Conservation (phyloP, 1,140 invertebrate genomes). For the Drosophila hydei region DNA sequence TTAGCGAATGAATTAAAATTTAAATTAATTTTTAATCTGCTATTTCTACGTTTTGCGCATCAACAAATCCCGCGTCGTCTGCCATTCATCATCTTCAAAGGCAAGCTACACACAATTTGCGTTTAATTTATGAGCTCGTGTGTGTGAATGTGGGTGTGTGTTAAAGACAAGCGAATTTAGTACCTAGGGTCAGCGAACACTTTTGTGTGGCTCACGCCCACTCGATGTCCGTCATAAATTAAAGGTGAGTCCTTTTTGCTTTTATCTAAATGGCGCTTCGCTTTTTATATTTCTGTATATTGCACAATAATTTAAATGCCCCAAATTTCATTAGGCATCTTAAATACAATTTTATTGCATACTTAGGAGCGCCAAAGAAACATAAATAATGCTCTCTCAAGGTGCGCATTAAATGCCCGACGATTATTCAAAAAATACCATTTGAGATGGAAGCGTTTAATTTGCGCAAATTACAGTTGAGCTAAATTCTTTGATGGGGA, state of each 20-base stretch:
- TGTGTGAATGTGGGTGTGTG: slow-evolving; percentile 2
- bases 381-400: slow-evolving; percentile 19
- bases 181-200: slow-evolving; percentile 25
- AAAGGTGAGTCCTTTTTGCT: slow-evolving; percentile 46
- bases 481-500: neutral
- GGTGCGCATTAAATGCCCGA: slow-evolving; percentile 29
- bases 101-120: slow-evolving; percentile 58
- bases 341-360: slow-evolving; percentile 72
- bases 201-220: slow-evolving; percentile 20
- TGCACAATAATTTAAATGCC: slow-evolving; percentile 71
- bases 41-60: slow-evolving; percentile 15
- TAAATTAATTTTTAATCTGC: slow-evolving; percentile 77
- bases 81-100: slow-evolving; percentile 73
- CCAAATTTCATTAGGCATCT: slow-evolving; percentile 66
- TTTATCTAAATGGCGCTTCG: slow-evolving; percentile 63
- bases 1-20: slow-evolving; percentile 66
- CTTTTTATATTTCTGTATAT: slow-evolving; percentile 29
- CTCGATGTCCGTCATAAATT: slow-evolving; percentile 62
- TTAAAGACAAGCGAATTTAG: slow-evolving; percentile 35
- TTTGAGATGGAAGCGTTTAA: slow-evolving; percentile 25
- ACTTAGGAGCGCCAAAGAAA: slow-evolving; percentile 41
- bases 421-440: slow-evolving; percentile 62
- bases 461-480: slow-evolving; percentile 33
- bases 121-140: slow-evolving; percentile 67
- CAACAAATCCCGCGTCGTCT: slow-evolving; percentile 5